Conservation (phyloP, 2,797 vertebrate genomes). For the Xenops minutus region DNA sequence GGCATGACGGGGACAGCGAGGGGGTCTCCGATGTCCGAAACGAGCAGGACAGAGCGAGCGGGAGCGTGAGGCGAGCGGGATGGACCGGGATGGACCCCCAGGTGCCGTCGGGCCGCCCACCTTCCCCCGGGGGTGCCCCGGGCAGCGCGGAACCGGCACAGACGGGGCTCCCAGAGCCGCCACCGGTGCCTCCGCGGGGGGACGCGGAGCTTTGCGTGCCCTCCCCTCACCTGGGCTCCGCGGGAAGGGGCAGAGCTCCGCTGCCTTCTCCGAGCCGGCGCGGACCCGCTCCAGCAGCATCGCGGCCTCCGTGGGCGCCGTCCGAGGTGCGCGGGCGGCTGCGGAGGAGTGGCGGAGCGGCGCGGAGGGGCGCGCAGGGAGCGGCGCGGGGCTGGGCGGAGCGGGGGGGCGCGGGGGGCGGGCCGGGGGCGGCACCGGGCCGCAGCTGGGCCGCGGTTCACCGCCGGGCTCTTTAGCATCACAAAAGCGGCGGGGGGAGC, state of each 20-base stretch:
- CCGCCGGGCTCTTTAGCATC: conserved; percentile 1
- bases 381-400: conserved; percentile 15
- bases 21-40: background rate
- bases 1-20: background rate
- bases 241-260: conserved; percentile 52
- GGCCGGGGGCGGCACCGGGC: background rate
- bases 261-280: conserved; percentile 36
- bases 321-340: conserved; percentile 33
- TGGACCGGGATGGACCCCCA: fast-evolving
- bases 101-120: background rate
- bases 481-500: background rate
- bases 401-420: background rate
- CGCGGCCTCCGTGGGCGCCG: background rate
- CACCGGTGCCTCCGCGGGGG: background rate
- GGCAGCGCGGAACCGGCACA: background rate
- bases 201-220: background rate
- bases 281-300: conserved; percentile 68
- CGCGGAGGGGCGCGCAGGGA: conserved; percentile 28
- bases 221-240: conserved; percentile 42
- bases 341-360: conserved; percentile 30
- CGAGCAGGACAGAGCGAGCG: background rate
- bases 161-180: background rate
- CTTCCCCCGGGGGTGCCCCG: background rate
- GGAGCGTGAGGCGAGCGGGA: background rate
- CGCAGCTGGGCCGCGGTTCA: background rate